Evolutionary conservation across 2,113 vertebrate species (phyloP).

Genomic region (Pollachius pollachius): DNA sequence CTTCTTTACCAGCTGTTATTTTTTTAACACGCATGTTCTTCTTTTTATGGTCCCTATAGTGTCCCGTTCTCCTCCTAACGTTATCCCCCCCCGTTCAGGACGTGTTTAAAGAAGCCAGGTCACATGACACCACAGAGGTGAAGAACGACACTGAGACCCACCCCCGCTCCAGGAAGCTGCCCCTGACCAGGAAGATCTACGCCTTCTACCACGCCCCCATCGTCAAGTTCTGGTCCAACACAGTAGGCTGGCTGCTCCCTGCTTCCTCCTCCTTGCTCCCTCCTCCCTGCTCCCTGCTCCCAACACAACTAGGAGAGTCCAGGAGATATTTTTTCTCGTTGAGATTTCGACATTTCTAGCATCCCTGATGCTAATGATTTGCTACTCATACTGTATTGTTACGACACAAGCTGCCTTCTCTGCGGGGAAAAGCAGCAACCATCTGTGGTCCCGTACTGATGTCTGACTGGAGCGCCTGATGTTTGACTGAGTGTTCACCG

Average conservation of each 20-base stretch:
- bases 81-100: constrained; percentile 72
- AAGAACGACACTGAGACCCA: constrained; percentile 88
- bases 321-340: too few species aligned
- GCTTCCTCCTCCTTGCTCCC: too few species aligned
- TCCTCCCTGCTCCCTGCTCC: too few species aligned
- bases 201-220: constrained; percentile 98
- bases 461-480: too few species aligned
- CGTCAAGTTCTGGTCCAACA: constrained; percentile 99
- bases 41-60: not conserved
- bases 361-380: too few species aligned
- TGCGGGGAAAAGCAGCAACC: too few species aligned
- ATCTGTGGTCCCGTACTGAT: too few species aligned
- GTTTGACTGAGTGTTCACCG: too few species aligned
- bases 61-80: not conserved
- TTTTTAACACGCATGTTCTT: not conserved
- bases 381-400: too few species aligned
- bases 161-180: constrained; percentile 86
- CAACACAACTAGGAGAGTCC: too few species aligned
- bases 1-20: not conserved
- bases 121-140: constrained; percentile 75
- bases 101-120: constrained; percentile 89
- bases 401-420: too few species aligned
- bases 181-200: constrained; percentile 93
- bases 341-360: too few species aligned
- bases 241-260: constrained; percentile 67